Base-by-base conservation (phyloP, 92 coral and sea anemone genomes). In the Epizoanthus stellaris region DNA sequence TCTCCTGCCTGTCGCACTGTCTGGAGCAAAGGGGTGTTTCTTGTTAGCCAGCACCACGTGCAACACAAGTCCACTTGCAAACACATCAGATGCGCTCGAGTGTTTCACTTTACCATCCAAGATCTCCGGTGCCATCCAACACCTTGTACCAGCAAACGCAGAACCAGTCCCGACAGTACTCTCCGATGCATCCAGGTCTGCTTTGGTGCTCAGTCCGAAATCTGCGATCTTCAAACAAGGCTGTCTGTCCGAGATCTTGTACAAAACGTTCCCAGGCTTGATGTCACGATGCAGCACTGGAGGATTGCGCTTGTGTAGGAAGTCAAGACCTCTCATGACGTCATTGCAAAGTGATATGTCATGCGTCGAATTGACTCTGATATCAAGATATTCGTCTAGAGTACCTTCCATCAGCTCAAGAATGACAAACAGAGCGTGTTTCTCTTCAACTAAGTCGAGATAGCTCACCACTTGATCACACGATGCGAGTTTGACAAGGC, bases 11-110 rank as follows among this genome's bases (percentile, higher is more conserved):
- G 6, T 6, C 47, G 57, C 8, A n/a, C 25, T 56, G 16, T 14
- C 36, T 19, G 21, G n/a, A 6, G 61, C 82, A n/a, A 53, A 76
- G 13, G 82, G 82, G 17, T 76, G 82, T 1, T 76, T 53, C 17
- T 64, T 45, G 20, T 42, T 16, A 34, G 79, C 2, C 3, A 73
- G 79, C 0, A 73, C 34, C 25, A 42, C 20, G 34, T 73, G 79
- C 58, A 73, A 42, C 58, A 73, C 79, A 17, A 73, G 58, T 12
- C 79, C 79, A 17, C 49, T 16, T 8, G 79, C 79, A 42, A 30
- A 30, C 36, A 30, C 36, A 30, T 30, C 36, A 30, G 36, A 30
- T 30, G 36, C 36, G 1, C 36, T 43, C 57, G 79, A 16, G 79
- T 73, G 79, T 40, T 73, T 21, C 5, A 9, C 15, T 73, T 73